Percentiles rank a stretch among this genome's conserved stretches.
Conservation (phyloP, 2,113 vertebrate species). For the Collichthys lucidus region DNA sequence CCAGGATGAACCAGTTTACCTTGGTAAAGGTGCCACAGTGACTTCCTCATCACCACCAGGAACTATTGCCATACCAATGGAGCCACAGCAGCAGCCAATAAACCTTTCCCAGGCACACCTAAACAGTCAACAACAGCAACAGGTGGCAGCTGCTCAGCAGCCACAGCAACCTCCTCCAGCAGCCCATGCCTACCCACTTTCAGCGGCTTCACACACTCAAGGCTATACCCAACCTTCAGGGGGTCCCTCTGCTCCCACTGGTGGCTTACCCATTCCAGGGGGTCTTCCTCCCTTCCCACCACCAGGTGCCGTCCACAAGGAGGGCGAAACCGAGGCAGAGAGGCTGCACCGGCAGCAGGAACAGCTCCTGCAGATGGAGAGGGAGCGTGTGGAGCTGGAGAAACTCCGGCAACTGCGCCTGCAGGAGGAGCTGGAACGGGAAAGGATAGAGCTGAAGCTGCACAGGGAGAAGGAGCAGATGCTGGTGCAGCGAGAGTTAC, state of each 20-base stretch:
- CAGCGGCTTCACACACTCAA: slow-evolving; percentile 50
- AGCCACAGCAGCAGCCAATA: slow-evolving; percentile 82
- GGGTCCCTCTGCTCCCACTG: slow-evolving; percentile 44
- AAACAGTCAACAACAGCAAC: slow-evolving; percentile 73
- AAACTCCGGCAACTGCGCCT: slow-evolving; percentile 93
- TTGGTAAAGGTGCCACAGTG: slow-evolving; percentile 87
- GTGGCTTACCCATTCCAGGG: slow-evolving; percentile 60
- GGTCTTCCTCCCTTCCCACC: slow-evolving; percentile 79
- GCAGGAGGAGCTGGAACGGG: slow-evolving; percentile 96
- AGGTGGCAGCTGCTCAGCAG: slow-evolving; percentile 57
- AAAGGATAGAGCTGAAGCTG: slow-evolving; percentile 91
- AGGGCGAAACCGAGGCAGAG: slow-evolving; percentile 92
- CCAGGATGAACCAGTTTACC: slow-evolving; percentile 91
- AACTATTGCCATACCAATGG: slow-evolving; percentile 63
- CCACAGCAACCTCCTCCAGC: slow-evolving; percentile 56
- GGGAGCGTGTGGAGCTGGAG: slow-evolving; percentile 95
- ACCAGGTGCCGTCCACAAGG: slow-evolving; percentile 82
- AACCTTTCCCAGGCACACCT: slow-evolving; percentile 81
- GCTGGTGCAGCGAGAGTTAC: slow-evolving; percentile 95
- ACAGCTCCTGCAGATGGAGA: slow-evolving; percentile 93
- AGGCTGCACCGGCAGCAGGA: slow-evolving; percentile 94
- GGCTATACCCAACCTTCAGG: slow-evolving; percentile 51
- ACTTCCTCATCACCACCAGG: slow-evolving; percentile 51
- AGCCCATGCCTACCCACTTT: slow-evolving; percentile 59
- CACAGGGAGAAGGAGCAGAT: slow-evolving; percentile 97